These are phyloP conservation scores for Mirza zaza DNA, from an alignment of 2,113 vertebrate genomes.

Conservation along the genomic window DNA sequence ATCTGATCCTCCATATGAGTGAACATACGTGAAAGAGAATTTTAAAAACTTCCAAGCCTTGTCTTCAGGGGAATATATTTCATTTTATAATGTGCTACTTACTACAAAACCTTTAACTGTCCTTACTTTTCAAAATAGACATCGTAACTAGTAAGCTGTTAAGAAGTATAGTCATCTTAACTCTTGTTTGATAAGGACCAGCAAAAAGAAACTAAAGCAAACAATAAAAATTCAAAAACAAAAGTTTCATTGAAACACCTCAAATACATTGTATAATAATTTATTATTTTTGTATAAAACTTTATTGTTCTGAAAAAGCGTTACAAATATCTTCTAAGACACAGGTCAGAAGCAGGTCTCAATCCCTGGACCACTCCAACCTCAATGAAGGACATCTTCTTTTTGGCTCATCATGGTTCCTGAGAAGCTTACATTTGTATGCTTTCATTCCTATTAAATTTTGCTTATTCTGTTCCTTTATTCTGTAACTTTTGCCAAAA, in stretches of 20 bases:
- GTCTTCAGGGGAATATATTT: neutral
- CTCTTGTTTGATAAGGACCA: neutral
- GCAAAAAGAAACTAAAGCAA: neutral
- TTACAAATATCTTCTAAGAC: neutral
- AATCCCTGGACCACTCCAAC: neutral
- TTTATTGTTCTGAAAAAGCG: neutral
- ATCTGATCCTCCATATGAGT: neutral
- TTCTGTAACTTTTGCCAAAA: neutral
- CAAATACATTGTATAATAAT: neutral
- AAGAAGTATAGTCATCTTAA: neutral
- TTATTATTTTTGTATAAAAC: neutral
- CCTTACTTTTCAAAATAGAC: neutral
- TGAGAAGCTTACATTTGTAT: neutral
- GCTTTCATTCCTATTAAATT: neutral
- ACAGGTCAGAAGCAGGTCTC: neutral
- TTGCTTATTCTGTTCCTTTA: neutral
- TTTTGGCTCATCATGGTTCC: neutral
- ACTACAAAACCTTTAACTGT: neutral
- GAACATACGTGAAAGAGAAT: neutral
- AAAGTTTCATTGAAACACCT: neutral
- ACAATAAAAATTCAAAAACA: neutral
- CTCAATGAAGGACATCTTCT: neutral
- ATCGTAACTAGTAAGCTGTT: neutral
- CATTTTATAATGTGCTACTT: neutral
- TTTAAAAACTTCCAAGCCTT: neutral